These are phyloP conservation scores for Alethe castanea DNA, from an alignment of 2,113 vertebrate species.

Conservation along the genomic window DNA sequence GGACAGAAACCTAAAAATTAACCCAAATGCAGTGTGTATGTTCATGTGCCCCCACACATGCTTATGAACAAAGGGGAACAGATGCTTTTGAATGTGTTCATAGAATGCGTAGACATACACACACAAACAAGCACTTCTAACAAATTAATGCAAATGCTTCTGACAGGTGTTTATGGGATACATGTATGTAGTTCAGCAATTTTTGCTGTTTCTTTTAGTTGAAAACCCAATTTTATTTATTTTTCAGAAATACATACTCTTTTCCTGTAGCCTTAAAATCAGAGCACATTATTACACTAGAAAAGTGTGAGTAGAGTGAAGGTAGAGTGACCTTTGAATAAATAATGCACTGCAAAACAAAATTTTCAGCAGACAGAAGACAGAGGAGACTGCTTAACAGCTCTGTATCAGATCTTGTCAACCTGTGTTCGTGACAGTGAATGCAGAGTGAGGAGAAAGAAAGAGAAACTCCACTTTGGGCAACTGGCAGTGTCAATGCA, in stretches of 20 bases:
- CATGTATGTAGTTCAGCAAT: neutral
- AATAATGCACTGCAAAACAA: neutral
- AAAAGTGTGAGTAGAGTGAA: neutral
- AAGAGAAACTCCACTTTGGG: neutral
- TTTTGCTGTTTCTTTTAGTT: neutral
- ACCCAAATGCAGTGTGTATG: neutral
- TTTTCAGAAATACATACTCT: neutral
- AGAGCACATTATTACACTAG: neutral
- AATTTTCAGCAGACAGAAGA: neutral
- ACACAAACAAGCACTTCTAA: fast-evolving
- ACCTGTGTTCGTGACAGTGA: neutral
- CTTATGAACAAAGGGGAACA: neutral
- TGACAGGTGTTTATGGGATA: neutral
- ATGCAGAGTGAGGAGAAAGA: neutral
- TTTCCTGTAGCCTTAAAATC: neutral
- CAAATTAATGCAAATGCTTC: neutral
- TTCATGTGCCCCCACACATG: fast-evolving
- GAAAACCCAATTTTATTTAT: neutral
- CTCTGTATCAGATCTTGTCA: neutral
- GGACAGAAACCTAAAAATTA: neutral
- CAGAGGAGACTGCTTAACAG: neutral
- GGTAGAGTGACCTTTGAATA: neutral
- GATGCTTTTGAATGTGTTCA: neutral
- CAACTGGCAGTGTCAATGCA: neutral
- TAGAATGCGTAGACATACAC: neutral